A percentile compares a stretch with the other conserved stretches of the same genome.
Conservation (phyloP, 1,140 invertebrate species). For the Drosophila cardini region DNA sequence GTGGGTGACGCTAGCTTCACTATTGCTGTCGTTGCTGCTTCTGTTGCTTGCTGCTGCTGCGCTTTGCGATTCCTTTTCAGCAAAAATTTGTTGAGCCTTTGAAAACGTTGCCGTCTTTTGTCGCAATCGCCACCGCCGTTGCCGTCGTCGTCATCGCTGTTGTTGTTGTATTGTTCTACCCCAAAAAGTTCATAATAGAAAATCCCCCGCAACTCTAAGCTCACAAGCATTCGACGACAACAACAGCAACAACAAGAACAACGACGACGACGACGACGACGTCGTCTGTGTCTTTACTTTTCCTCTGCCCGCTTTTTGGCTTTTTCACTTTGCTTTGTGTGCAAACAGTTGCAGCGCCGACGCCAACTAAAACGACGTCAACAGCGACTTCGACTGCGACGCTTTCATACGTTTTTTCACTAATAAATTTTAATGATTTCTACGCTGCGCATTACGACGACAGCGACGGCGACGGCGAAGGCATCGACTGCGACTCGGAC, state of each 20-base stretch:
- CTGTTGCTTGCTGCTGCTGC: constrained; percentile 44
- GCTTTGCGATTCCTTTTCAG: constrained; percentile 77
- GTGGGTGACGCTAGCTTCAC: constrained; percentile 60
- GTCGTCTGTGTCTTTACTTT: constrained; percentile 34
- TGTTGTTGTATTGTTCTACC: constrained; percentile 72
- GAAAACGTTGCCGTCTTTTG: constrained; percentile 45
- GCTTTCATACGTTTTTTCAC: constrained; percentile 57
- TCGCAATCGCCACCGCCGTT: constrained; percentile 22
- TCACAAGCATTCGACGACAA: constrained; percentile 26
- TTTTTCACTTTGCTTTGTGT: constrained; percentile 49
- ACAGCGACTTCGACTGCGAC: constrained; percentile 21
- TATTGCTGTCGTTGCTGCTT: constrained; percentile 34
- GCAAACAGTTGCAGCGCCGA: constrained; percentile 52
- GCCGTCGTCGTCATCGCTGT: constrained; percentile 37
- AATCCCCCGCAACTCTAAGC: constrained; percentile 36
- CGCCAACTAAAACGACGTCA: constrained; percentile 38
- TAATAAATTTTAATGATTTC: constrained; percentile 77
- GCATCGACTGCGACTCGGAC: constrained; percentile 30
- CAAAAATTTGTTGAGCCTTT: constrained; percentile 79
- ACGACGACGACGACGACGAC: not conserved
- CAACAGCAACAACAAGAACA: not conserved
- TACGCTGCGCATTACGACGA: constrained; percentile 70
- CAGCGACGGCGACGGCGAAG: constrained; percentile 19
- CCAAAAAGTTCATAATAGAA: constrained; percentile 71
- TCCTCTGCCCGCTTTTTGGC: constrained; percentile 29